phyloP scores from a whole-genome alignment of 2,797 vertebrate species.

The Netta rufina region DNA sequence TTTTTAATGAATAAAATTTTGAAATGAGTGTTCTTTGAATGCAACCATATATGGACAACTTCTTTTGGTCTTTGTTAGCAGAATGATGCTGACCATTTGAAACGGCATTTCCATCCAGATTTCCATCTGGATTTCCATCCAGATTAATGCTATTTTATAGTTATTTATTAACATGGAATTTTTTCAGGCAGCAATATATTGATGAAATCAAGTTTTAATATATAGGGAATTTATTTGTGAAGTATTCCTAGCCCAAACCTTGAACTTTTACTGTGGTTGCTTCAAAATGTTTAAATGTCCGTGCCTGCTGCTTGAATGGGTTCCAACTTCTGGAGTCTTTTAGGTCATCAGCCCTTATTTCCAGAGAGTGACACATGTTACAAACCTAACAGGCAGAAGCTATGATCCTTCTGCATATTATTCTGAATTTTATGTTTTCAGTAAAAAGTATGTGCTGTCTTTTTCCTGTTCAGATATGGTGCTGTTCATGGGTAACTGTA shows the following conservation, averaged over 20 bases:
- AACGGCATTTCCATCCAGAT: background rate
- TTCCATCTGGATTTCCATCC: background rate
- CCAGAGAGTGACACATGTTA: background rate
- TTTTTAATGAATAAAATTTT: background rate
- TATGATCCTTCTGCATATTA: accelerated
- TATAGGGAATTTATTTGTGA: background rate
- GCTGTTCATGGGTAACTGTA: background rate
- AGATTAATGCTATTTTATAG: background rate
- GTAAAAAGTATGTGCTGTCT: background rate
- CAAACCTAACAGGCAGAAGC: background rate
- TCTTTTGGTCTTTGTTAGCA: background rate
- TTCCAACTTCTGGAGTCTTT: background rate
- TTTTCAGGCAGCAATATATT: background rate
- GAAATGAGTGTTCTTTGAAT: background rate
- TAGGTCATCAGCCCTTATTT: background rate
- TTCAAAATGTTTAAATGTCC: background rate
- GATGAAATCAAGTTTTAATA: background rate
- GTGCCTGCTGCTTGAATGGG: background rate
- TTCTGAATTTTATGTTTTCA: background rate
- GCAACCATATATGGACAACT: background rate
- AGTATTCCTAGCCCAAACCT: background rate
- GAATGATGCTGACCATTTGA: background rate
- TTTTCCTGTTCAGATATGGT: background rate
- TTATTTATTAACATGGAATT: background rate
- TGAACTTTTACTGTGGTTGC: background rate